Conservation (phyloP, 2,888 invertebrate genomes). For the Nemapogon koenigi region DNA sequence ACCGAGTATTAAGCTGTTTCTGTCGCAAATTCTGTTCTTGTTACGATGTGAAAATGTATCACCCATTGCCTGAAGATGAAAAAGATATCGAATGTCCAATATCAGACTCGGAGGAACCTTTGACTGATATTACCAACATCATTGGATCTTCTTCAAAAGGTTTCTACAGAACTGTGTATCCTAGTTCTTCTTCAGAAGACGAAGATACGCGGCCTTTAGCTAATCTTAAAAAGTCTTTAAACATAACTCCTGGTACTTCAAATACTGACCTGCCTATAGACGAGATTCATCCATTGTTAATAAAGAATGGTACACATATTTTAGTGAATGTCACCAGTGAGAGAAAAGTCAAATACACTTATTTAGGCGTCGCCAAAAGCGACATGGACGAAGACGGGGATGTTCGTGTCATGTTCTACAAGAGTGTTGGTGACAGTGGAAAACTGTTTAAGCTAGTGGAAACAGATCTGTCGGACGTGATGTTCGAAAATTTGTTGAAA, state of each 20-base stretch:
- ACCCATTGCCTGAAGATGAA: not conserved
- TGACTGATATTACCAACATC: slow-evolving; percentile 8
- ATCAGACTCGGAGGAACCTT: slow-evolving; percentile 6
- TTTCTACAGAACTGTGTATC: slow-evolving; percentile 7
- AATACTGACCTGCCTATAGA: not conserved
- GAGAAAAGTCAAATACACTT: not conserved
- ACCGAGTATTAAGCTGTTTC: slow-evolving; percentile 7
- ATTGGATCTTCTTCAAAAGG: slow-evolving; percentile 3
- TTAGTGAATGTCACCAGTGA: not conserved
- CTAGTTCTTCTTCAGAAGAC: slow-evolving; percentile 7
- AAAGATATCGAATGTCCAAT: slow-evolving; percentile 3
- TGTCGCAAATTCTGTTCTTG: not conserved
- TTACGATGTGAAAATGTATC: slow-evolving; percentile 4
- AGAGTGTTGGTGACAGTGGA: slow-evolving; percentile 1
- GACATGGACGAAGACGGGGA: slow-evolving; percentile 2
- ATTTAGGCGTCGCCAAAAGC: too few relatives aligned
- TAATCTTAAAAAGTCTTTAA: slow-evolving; percentile 4
- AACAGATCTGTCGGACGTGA: slow-evolving; percentile 2
- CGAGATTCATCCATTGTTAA: slow-evolving; percentile 3
- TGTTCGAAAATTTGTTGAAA: not conserved
- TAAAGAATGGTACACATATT: slow-evolving; percentile 2
- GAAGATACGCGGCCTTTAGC: slow-evolving; percentile 4
- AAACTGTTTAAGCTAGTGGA: not conserved
- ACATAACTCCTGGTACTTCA: slow-evolving; percentile 8
- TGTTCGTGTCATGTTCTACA: slow-evolving; percentile 1